phyloP scores from a whole-genome alignment of 1,140 invertebrate genomes.

The Solenopsis invicta region DNA sequence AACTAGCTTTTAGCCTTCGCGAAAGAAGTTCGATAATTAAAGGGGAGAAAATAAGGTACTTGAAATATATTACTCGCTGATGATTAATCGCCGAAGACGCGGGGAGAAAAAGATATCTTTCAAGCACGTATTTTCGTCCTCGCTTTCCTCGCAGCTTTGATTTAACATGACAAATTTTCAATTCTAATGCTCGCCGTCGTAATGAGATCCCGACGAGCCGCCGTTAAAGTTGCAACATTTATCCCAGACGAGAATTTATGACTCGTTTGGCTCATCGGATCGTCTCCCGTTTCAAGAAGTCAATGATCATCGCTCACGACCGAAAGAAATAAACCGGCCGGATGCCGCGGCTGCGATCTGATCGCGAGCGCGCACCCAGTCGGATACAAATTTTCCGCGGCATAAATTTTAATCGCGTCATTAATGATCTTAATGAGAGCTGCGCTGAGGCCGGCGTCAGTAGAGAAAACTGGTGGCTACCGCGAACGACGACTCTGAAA shows the following conservation, averaged over 20 bases:
- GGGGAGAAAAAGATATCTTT: background rate
- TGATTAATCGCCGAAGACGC: background rate
- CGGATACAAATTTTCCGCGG: constrained; percentile 40
- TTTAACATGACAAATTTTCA: background rate
- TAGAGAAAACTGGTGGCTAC: constrained; percentile 25
- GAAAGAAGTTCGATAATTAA: background rate
- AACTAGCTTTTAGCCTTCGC: background rate
- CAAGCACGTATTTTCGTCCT: background rate
- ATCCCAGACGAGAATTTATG: background rate
- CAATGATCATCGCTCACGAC: constrained; percentile 26
- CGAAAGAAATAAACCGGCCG: background rate
- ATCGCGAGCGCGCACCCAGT: background rate
- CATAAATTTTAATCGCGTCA: constrained; percentile 55
- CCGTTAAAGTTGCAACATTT: background rate
- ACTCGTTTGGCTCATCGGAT: constrained; percentile 1
- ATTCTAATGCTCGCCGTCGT: background rate
- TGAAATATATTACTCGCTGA: background rate
- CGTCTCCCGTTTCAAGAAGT: constrained; percentile 20
- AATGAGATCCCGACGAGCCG: background rate
- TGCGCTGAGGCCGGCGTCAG: background rate
- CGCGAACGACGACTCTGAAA: background rate
- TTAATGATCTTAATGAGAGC: constrained; percentile 56
- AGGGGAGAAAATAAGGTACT: constrained; percentile 16
- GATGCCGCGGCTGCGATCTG: constrained; percentile 23
- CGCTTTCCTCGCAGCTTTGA: background rate